These are phyloP conservation scores for Ramazzottius varieornatus DNA, from an alignment of 2,888 invertebrate genomes.

Conservation along the genomic window DNA sequence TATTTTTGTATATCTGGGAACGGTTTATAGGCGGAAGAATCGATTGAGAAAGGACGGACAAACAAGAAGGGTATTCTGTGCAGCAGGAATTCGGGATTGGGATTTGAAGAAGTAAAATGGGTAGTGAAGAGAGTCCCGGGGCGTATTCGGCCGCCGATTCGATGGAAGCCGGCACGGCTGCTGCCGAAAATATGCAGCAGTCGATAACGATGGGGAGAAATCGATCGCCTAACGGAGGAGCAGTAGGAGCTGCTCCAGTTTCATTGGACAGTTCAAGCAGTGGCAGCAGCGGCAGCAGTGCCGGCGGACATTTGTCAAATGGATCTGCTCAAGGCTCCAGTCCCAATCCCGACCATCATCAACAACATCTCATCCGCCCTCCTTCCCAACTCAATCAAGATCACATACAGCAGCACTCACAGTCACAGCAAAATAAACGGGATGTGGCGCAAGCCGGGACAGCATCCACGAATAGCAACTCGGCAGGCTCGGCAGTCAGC, in stretches of 20 bases:
- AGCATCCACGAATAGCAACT: neutral
- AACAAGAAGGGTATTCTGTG: too few species aligned
- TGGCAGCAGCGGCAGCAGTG: neutral
- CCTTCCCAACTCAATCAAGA: neutral
- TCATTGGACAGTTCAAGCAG: neutral
- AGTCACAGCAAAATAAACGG: neutral
- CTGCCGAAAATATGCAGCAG: neutral
- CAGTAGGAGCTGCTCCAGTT: neutral
- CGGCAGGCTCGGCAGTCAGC: neutral
- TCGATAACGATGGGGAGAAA: neutral
- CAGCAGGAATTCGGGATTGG: neutral
- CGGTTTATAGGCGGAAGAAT: too few species aligned
- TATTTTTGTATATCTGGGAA: too few species aligned
- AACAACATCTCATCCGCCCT: neutral
- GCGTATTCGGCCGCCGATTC: too few species aligned
- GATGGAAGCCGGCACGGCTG: neutral
- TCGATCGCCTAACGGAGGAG: neutral
- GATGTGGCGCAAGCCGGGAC: neutral
- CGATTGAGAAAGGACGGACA: too few species aligned
- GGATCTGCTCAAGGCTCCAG: neutral
- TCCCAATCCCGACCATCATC: constrained; percentile 2
- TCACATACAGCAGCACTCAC: neutral
- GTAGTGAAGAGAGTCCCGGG: neutral
- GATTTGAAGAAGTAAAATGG: neutral
- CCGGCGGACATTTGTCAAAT: constrained; percentile 3